Evolutionary conservation across 2,888 invertebrate genomes (phyloP).

Genomic region (Agapostemon virescens): DNA sequence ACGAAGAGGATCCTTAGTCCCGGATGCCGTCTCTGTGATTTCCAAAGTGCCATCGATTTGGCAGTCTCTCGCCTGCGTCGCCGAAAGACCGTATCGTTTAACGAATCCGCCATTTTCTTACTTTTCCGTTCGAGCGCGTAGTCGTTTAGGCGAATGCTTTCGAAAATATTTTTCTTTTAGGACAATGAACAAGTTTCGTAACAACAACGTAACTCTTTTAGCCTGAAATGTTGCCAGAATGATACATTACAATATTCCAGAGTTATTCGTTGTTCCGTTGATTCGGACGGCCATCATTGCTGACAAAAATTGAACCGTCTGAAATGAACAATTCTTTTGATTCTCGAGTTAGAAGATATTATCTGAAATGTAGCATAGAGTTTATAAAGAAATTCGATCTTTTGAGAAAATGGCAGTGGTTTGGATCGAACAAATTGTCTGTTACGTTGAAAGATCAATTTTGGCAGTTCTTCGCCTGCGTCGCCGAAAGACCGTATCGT

Average conservation of each 20-base stretch:
- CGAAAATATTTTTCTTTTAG: background rate
- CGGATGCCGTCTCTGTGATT: background rate
- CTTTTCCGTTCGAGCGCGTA: background rate
- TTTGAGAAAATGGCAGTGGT: too few relatives aligned
- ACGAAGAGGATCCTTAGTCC: background rate
- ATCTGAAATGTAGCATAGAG: too few relatives aligned
- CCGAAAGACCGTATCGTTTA: background rate
- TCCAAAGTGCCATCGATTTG: constrained; percentile 8
- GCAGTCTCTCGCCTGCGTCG: background rate
- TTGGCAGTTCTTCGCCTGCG: background rate
- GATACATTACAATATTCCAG: fast-evolving
- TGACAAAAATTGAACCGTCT: too few relatives aligned
- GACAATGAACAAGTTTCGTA: background rate
- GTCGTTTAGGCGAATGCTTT: background rate
- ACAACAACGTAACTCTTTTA: background rate
- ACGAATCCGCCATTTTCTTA: background rate
- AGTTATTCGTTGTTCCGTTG: background rate
- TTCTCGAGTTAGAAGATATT: too few relatives aligned
- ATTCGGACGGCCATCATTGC: too few relatives aligned
- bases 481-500: background rate
- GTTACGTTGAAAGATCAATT: too few relatives aligned
- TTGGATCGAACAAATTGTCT: too few relatives aligned
- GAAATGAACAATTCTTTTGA: too few relatives aligned
- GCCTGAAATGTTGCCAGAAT: background rate
- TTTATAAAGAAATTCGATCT: too few relatives aligned